These are phyloP conservation scores for Hydrozoanthus tunicans DNA, from an alignment of 64 coral and sea anemone species.

Conservation along the genomic window DNA sequence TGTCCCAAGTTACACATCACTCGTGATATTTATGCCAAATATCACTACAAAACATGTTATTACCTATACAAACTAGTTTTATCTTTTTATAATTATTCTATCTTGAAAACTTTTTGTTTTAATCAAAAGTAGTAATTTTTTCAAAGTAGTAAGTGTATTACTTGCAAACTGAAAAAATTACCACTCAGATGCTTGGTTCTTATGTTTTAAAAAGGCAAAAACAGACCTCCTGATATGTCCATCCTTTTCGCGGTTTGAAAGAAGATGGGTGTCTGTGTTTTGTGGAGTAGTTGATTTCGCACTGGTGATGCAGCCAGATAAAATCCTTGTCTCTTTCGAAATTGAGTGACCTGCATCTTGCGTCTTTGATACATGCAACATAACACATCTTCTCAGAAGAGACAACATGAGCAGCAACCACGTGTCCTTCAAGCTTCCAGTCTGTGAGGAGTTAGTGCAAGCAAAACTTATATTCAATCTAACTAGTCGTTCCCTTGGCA, in stretches of 20 bases:
- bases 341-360: constrained; percentile 24
- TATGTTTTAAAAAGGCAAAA: not conserved
- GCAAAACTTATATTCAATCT: too few relatives aligned
- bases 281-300: constrained; percentile 32
- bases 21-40: too few relatives aligned
- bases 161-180: too few relatives aligned
- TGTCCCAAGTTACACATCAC: too few relatives aligned
- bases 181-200: too few relatives aligned
- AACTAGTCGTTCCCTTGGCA: too few relatives aligned
- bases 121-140: too few relatives aligned
- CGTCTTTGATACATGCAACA: not conserved
- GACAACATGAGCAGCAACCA: not conserved
- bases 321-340: not conserved
- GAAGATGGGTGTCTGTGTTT: constrained; percentile 5
- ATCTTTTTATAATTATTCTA: too few relatives aligned
- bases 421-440: not conserved
- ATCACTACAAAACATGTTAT: too few relatives aligned
- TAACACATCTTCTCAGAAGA: not conserved
- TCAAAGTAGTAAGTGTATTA: too few relatives aligned
- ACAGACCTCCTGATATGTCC: constrained; percentile 34
- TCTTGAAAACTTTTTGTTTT: too few relatives aligned
- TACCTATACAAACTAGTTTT: too few relatives aligned
- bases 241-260: constrained; percentile 15
- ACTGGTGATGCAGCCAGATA: not conserved
- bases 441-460: not conserved